These are phyloP conservation scores for Oryzias woworae DNA, from an alignment of 2,113 vertebrate genomes.

Conservation along the genomic window DNA sequence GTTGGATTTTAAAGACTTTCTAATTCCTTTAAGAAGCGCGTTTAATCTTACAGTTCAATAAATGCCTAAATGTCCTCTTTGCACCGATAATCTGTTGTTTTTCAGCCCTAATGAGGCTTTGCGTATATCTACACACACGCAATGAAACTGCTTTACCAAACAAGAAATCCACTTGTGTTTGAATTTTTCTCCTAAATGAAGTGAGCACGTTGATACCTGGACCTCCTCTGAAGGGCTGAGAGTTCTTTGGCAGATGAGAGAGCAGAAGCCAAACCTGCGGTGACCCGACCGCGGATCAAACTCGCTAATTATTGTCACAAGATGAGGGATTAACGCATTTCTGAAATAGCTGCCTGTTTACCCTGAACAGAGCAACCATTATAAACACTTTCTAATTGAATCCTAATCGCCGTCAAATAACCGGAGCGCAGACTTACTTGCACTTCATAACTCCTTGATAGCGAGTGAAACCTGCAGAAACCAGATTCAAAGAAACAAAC, in stretches of 20 bases:
- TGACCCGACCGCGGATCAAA: conserved; percentile 82
- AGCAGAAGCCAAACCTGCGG: conserved; percentile 78
- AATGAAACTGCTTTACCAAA: no score
- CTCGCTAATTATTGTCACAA: conserved; percentile 98
- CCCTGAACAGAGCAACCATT: conserved; percentile 82
- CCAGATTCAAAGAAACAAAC: conserved; percentile 27
- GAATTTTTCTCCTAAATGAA: neutral
- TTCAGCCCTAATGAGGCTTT: neutral
- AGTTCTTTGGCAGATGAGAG: conserved; percentile 71
- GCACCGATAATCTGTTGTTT: neutral
- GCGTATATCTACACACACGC: neutral
- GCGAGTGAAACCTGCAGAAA: conserved; percentile 67
- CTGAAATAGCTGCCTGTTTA: conserved; percentile 99
- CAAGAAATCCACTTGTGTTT: neutral
- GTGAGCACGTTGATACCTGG: conserved; percentile 6
- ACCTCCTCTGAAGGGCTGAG: conserved; percentile 52
- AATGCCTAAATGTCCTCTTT: neutral
- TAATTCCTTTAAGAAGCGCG: conserved; percentile 41
- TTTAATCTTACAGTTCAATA: conserved; percentile 38
- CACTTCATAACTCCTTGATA: conserved; percentile 94
- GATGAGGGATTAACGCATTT: conserved; percentile 98
- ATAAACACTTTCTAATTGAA: conserved; percentile 99
- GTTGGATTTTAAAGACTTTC: conserved; percentile 72
- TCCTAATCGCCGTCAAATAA: conserved; percentile 98
- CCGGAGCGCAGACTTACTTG: conserved; percentile 84